Conservation (phyloP, 2,797 vertebrate species). For the Enteromius viviparus region DNA sequence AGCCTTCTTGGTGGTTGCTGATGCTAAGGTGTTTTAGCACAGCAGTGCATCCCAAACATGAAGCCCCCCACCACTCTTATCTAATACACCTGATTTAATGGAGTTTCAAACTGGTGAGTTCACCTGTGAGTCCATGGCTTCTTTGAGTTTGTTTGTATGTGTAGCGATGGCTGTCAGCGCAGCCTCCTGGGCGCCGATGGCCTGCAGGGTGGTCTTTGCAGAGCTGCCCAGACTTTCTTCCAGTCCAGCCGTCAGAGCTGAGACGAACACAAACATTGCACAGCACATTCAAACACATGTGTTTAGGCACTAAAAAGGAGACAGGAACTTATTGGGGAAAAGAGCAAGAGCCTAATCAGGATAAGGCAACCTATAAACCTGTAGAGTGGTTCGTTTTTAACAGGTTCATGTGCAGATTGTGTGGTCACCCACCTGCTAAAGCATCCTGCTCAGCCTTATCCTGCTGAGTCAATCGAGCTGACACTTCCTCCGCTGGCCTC, state of each 20-base stretch:
- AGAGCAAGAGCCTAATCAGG: not conserved
- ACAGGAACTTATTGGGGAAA: not conserved
- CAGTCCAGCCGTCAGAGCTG: slow-evolving; percentile 83
- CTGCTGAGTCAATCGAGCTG: slow-evolving; percentile 85
- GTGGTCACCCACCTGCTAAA: slow-evolving; percentile 76
- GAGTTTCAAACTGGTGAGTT: not conserved
- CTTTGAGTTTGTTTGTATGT: slow-evolving; percentile 84
- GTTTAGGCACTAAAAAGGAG: not conserved
- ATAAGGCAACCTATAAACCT: not conserved
- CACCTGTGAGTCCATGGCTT: slow-evolving; percentile 95
- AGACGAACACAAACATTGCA: slow-evolving; percentile 21
- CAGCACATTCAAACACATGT: not conserved
- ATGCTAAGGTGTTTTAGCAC: not conserved
- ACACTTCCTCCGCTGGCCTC: slow-evolving; percentile 87
- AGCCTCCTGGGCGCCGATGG: slow-evolving; percentile 89
- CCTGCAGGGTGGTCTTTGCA: slow-evolving; percentile 84
- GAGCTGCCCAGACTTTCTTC: slow-evolving; percentile 83
- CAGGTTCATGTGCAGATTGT: not conserved
- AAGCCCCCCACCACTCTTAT: not conserved
- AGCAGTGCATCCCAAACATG: not conserved
- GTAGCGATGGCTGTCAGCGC: slow-evolving; percentile 84
- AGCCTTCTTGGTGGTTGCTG: not conserved
- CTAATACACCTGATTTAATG: not conserved
- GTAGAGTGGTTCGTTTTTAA: not conserved
- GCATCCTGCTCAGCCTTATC: slow-evolving; percentile 84